Evolutionary conservation across 2,113 vertebrate genomes (phyloP), one percentile per base, ranked within the genome.

Genomic region (Pelmatolapia mariae): DNA sequence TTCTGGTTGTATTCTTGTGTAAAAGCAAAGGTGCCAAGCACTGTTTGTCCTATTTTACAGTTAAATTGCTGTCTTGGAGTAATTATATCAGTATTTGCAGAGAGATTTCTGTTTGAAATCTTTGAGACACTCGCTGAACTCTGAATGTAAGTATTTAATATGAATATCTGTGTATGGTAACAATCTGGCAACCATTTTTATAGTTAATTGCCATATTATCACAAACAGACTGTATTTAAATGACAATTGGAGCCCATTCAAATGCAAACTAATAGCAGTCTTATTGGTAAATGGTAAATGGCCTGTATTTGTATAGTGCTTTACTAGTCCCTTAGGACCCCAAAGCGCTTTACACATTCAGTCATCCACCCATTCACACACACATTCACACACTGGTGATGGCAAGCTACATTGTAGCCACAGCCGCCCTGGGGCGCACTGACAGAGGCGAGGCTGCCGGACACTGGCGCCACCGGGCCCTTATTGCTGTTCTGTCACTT

Each of bases 101-200:
- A 71, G 66, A 43, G 38, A 24, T 43, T 71, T 71, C 66, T 24
- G 66, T 71, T 71, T 71, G 8, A 71, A 24, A 71, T 71, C 66
- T 43, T 6, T 71, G 38, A 71, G 1, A 24, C n/a, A 24, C 36
- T 43, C 0, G 8, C n/a, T 71, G 38, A 40, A 43, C 2, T 43
- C 19, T 40, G 11, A 40, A 40, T 68, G 7, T 13, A 38, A 68
- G 19, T 40, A 43, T 40, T 71, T 16, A 43, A 71, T 43, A 15
- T 71, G 38, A 71, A 43, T 71, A 9, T 71, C 66, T 71, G 66
- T 71, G 66, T 71, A 71, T 1, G n/a, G 12, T 43, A 18, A 73
- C 68, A 18, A 26, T 73, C 24, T 10, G 40, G 22, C 22, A 0
- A 45, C 15, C 0, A 45, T 18, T 73, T 7, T 73, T 24, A 45